Conservation (phyloP, 2,113 vertebrate species). For the Sceloporus undulatus region DNA sequence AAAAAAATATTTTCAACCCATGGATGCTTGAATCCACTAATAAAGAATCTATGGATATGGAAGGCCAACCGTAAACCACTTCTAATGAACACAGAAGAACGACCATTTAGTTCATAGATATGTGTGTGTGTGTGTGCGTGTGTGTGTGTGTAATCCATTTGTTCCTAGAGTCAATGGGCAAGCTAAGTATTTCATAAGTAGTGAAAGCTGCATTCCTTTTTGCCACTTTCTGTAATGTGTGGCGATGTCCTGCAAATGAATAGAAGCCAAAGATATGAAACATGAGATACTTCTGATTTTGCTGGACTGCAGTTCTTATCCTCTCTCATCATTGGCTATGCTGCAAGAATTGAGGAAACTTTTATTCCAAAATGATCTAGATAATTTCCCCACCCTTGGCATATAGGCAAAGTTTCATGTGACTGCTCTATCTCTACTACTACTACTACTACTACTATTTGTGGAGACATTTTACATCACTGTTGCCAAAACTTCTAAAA, state of each 20-base stretch:
- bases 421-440: background rate
- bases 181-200: background rate
- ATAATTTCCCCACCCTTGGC: background rate
- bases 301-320: background rate
- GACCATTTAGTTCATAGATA: no score
- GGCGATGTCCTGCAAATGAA: background rate
- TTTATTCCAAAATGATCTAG: no score
- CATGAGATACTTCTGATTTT: background rate
- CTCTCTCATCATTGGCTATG: background rate
- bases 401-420: background rate
- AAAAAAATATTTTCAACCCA: no score
- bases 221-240: background rate
- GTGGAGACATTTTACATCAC: background rate
- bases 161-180: background rate
- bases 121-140: no score
- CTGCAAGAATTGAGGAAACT: no score
- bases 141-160: no score
- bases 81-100: no score
- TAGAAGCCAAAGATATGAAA: background rate
- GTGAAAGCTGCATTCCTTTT: background rate
- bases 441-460: no score
- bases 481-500: background rate
- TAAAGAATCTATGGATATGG: no score
- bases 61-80: no score
- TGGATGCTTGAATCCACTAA: no score